Percentiles rank a stretch among this genome's conserved stretches.
Conservation (phyloP, 2,113 vertebrate genomes). For the Rhabdomys dilectus region DNA sequence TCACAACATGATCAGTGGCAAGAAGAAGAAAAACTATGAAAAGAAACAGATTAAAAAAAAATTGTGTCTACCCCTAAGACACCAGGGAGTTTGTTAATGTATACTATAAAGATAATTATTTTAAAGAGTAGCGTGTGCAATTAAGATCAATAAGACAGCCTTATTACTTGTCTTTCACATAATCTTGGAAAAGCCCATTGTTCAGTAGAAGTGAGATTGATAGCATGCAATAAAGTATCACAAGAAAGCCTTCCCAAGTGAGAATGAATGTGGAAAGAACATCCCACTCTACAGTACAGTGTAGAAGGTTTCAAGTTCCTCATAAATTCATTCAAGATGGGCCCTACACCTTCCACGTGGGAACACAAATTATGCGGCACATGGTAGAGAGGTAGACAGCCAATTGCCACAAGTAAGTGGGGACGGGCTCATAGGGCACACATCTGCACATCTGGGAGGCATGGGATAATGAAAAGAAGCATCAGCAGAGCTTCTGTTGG, state of each 20-base stretch:
- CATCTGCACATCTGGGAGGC: background rate
- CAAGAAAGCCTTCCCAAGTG: conserved; percentile 3
- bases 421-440: background rate
- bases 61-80: background rate
- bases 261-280: background rate
- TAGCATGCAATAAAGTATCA: conserved; percentile 31
- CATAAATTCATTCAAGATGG: conserved; percentile 3
- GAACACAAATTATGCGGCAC: background rate
- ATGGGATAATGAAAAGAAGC: background rate
- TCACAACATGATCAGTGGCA: background rate
- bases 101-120: background rate
- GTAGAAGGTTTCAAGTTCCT: conserved; percentile 19
- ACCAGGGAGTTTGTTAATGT: background rate
- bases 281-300: background rate
- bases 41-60: background rate
- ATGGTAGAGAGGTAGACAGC: background rate
- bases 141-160: background rate
- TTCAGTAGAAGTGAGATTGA: conserved; percentile 58
- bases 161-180: conserved; percentile 83
- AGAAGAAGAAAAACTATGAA: background rate
- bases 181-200: conserved; percentile 70
- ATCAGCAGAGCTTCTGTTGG: background rate
- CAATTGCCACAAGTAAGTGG: background rate
- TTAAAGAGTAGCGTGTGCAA: background rate
- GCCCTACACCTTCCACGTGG: background rate